Percentiles rank a stretch among this genome's conserved stretches.
These are phyloP conservation scores for Luperina testacea DNA, from an alignment of 2,888 invertebrate species.

Conservation along the genomic window DNA sequence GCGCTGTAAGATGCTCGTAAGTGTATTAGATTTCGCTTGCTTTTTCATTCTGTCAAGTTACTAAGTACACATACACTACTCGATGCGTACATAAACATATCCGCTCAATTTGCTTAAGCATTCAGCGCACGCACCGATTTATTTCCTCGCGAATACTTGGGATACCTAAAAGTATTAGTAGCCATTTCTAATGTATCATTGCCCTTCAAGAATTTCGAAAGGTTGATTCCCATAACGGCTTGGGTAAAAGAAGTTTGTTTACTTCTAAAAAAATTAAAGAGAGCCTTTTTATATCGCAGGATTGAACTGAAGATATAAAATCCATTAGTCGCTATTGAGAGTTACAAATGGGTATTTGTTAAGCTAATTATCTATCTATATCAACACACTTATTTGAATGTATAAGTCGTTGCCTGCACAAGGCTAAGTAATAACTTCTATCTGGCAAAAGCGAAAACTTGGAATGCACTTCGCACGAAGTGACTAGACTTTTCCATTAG, in stretches of 20 bases:
- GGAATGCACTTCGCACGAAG: slow-evolving; percentile 87
- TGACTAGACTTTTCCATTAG: slow-evolving; percentile 90
- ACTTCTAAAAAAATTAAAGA: slow-evolving; percentile 20
- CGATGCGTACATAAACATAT: slow-evolving; percentile 75
- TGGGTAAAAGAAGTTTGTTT: slow-evolving; percentile 35
- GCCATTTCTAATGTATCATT: slow-evolving; percentile 55
- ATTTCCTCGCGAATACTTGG: slow-evolving; percentile 68
- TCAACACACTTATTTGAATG: slow-evolving; percentile 72
- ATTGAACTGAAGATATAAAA: slow-evolving; percentile 48
- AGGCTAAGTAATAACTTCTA: slow-evolving; percentile 86
- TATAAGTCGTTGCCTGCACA: slow-evolving; percentile 79
- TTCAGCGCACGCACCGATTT: slow-evolving; percentile 77
- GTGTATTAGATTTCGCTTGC: slow-evolving; percentile 90
- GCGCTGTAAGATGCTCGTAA: slow-evolving; percentile 88
- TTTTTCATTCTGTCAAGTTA: slow-evolving; percentile 88
- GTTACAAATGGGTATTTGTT: slow-evolving; percentile 43
- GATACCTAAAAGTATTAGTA: slow-evolving; percentile 62
- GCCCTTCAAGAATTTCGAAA: slow-evolving; percentile 47
- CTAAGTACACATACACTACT: slow-evolving; percentile 74
- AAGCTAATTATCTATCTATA: slow-evolving; percentile 66
- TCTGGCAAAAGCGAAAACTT: slow-evolving; percentile 87
- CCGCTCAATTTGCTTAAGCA: slow-evolving; percentile 78
- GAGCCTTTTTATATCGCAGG: slow-evolving; percentile 26
- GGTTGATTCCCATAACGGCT: slow-evolving; percentile 36
- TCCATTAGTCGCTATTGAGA: slow-evolving; percentile 57